Evolutionary conservation across 1,140 invertebrate species (phyloP).

Genomic region (Drosophila truncata): DNA sequence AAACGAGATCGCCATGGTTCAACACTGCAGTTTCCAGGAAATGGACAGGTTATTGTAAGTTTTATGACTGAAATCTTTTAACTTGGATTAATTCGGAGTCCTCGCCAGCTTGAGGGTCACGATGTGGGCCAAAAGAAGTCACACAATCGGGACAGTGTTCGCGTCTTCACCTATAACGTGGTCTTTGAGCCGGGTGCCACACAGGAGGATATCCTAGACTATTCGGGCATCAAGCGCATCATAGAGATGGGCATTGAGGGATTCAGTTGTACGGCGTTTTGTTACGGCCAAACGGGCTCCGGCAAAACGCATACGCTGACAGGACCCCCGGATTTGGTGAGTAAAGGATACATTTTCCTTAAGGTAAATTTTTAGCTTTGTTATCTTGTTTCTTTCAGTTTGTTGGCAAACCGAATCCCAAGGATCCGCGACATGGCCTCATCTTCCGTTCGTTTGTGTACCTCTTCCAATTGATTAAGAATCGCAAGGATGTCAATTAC

Average conservation of each 20-base stretch:
- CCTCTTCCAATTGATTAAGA: slow-evolving; percentile 93
- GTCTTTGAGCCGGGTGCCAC: slow-evolving; percentile 95
- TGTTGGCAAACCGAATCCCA: slow-evolving; percentile 73
- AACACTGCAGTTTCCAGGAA: slow-evolving; percentile 91
- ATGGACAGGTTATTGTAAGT: slow-evolving; percentile 91
- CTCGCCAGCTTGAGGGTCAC: slow-evolving; percentile 85
- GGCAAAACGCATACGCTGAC: slow-evolving; percentile 98
- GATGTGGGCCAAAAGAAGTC: slow-evolving; percentile 80
- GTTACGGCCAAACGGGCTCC: slow-evolving; percentile 98
- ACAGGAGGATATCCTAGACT: slow-evolving; percentile 92
- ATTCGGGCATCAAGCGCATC: slow-evolving; percentile 93
- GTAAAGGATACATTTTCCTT: slow-evolving; percentile 44
- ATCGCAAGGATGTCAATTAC: slow-evolving; percentile 91
- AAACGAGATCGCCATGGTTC: slow-evolving; percentile 87
- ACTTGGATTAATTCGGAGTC: neutral
- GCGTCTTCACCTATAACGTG: slow-evolving; percentile 94
- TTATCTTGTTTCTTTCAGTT: slow-evolving; percentile 46
- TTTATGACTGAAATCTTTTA: neutral
- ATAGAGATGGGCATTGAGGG: slow-evolving; percentile 97
- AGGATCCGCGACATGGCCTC: slow-evolving; percentile 91
- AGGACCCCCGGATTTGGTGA: slow-evolving; percentile 94
- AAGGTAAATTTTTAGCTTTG: neutral
- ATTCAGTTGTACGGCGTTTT: slow-evolving; percentile 96
- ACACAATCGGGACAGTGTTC: slow-evolving; percentile 87
- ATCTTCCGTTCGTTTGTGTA: slow-evolving; percentile 96